A percentile compares a stretch with the other conserved stretches of the same genome.
phyloP scores from a whole-genome alignment of 1,140 invertebrate species.

The Calosoma granatense region DNA sequence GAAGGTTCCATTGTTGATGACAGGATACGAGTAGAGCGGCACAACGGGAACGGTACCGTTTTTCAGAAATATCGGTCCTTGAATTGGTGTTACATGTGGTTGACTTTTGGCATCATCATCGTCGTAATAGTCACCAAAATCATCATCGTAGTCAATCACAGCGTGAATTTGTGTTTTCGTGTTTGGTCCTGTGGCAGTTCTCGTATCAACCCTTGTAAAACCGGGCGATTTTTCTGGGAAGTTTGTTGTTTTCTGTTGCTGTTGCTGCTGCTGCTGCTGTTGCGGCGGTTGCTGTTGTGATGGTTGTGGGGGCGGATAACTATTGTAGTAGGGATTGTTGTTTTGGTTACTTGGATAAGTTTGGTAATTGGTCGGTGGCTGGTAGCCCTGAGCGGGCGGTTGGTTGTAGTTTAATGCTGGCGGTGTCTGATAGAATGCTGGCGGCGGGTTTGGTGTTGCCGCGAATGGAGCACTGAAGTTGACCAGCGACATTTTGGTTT shows the following conservation, averaged over 20 bases:
- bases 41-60: conserved; percentile 74
- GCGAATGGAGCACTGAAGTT: conserved; percentile 5
- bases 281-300: not conserved
- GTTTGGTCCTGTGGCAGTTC: not conserved
- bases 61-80: conserved; percentile 68
- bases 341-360: not conserved
- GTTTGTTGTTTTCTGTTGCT: conserved; percentile 14
- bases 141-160: conserved; percentile 54
- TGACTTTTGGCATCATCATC: conserved; percentile 42
- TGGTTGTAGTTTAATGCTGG: not conserved
- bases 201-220: not conserved
- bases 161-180: conserved; percentile 41
- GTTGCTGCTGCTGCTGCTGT: conserved; percentile 11
- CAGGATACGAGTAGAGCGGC: conserved; percentile 72
- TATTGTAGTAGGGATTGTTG: conserved; percentile 8
- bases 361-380: conserved; percentile 1
- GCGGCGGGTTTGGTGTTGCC: not conserved
- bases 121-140: conserved; percentile 37
- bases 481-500: not conserved
- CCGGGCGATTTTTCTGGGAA: not conserved
- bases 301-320: not conserved
- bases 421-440: not conserved
- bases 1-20: conserved; percentile 70
- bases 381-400: not conserved
- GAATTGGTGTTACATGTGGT: conserved; percentile 60